Evolutionary conservation across 2,888 invertebrate species (phyloP).

Genomic region (Ophion obscuratus): DNA sequence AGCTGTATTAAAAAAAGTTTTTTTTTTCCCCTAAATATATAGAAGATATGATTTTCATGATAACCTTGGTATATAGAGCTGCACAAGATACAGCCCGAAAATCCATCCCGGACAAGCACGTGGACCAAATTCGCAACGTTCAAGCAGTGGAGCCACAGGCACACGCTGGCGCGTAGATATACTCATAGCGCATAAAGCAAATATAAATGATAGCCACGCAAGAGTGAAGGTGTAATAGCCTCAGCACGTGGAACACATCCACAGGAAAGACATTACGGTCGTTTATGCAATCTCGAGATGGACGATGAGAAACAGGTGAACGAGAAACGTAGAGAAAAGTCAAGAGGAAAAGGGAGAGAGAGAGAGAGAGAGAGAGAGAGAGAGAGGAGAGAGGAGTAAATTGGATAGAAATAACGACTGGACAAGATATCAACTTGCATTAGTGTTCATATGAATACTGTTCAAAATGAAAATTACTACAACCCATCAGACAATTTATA

Average conservation of each 20-base stretch:
- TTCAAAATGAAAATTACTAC: constrained; percentile 40
- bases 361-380: too few species aligned
- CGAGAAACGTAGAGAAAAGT: constrained; percentile 31
- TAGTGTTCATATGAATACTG: constrained; percentile 33
- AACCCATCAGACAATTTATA: not conserved
- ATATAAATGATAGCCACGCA: constrained; percentile 44
- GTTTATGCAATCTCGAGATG: constrained; percentile 18
- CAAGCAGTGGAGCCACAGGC: not conserved
- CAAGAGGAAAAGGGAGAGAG: not conserved
- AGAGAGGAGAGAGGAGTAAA: too few species aligned
- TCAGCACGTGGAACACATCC: constrained; percentile 58
- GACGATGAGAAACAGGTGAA: constrained; percentile 59
- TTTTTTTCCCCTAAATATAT: too few species aligned
- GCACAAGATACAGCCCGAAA: too few species aligned
- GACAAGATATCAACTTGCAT: constrained; percentile 13
- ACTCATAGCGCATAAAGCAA: not conserved
- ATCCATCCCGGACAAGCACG: too few species aligned
- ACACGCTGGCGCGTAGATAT: not conserved
- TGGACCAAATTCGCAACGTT: too few species aligned
- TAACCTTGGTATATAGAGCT: too few species aligned
- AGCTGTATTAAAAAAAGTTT: too few species aligned
- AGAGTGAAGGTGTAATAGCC: constrained; percentile 44
- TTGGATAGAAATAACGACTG: not conserved
- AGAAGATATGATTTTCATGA: too few species aligned
- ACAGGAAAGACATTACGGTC: constrained; percentile 13